Base-by-base conservation (phyloP, 2,797 vertebrate species). In the Alosa sapidissima region DNA sequence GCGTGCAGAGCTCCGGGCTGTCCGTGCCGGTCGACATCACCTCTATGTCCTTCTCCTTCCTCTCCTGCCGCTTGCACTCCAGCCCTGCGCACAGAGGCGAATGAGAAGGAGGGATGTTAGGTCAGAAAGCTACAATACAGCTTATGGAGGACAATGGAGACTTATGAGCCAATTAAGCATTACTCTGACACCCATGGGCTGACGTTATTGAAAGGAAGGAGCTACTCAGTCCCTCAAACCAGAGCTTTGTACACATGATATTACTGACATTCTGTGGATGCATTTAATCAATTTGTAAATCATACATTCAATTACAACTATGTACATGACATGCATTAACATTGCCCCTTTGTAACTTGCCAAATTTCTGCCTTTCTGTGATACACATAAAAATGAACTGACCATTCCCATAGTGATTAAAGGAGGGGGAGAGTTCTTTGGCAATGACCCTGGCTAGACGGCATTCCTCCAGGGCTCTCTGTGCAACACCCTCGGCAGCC, bases 351-450 rank as follows among this genome's bases (percentile, higher is more conserved):
- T 5, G 11, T 45, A 78, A 45, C 7, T 45, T 47, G 72, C 6
- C 16, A 13, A 45, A 45, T 6, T 72, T 72, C 72, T 78, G 19
- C 19, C 41, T 36, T 45, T 47, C 41, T 78, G 72, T 78, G 3
- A 78, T 21, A 47, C 7, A 47, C 19, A 21, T 47, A 36, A 45
- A 60, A 21, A 13, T 87, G 24, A 33, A 94, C 97, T 96, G 92
- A 99, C 98, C 98, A 0, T 99, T 99, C 87, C 97, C 97, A 89
- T 98, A 95, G 94, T 98, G 98, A 95, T 98, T 97, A 91, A 98
- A 98, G 93, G 98, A 98, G 84, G 98, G 98, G 0, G 98, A 99
- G 91, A 99, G 98, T 96, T 99, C 98, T 96, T 98, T 99, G 96
- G 98, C 98, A 94, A 97, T 96, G 92, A 98, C 96, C 93, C 98